A percentile compares a stretch with the other conserved stretches of the same genome.
phyloP scores from a whole-genome alignment of 2,113 vertebrate species.

The Paralichthys olivaceus region DNA sequence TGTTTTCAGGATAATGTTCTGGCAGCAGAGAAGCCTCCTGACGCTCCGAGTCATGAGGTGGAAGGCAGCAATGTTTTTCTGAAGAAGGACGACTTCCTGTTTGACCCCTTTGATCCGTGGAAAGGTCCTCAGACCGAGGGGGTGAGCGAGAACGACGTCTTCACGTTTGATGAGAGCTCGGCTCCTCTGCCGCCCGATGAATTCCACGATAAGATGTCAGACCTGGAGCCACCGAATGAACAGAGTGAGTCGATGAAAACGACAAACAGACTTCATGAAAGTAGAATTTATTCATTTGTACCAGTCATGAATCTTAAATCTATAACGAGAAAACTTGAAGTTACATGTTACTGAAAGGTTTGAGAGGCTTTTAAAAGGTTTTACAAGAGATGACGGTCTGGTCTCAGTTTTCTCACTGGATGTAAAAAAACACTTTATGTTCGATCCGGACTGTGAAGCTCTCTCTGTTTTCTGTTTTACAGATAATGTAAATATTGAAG shows the following conservation, averaged over 20 bases:
- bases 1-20: constrained; percentile 76
- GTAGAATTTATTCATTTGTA: too few relatives aligned
- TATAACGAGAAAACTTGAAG: too few relatives aligned
- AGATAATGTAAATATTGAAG: constrained; percentile 67
- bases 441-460: neutral
- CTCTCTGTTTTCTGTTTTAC: constrained; percentile 25
- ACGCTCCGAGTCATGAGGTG: constrained; percentile 67
- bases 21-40: constrained; percentile 79
- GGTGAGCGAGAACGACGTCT: constrained; percentile 76
- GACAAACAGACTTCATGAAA: neutral
- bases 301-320: too few relatives aligned
- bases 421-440: too few relatives aligned
- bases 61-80: constrained; percentile 50
- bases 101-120: constrained; percentile 62
- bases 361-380: too few relatives aligned
- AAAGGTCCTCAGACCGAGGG: constrained; percentile 29
- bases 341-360: too few relatives aligned
- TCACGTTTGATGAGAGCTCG: constrained; percentile 69
- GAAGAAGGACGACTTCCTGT: constrained; percentile 77
- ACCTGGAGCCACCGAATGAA: constrained; percentile 4
- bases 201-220: constrained; percentile 12
- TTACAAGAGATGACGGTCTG: too few relatives aligned
- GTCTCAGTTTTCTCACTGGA: too few relatives aligned
- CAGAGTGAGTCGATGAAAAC: constrained; percentile 35
- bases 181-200: neutral